These are phyloP conservation scores for Octonoba sinensis DNA, from an alignment of 2,888 invertebrate genomes.

Conservation along the genomic window DNA sequence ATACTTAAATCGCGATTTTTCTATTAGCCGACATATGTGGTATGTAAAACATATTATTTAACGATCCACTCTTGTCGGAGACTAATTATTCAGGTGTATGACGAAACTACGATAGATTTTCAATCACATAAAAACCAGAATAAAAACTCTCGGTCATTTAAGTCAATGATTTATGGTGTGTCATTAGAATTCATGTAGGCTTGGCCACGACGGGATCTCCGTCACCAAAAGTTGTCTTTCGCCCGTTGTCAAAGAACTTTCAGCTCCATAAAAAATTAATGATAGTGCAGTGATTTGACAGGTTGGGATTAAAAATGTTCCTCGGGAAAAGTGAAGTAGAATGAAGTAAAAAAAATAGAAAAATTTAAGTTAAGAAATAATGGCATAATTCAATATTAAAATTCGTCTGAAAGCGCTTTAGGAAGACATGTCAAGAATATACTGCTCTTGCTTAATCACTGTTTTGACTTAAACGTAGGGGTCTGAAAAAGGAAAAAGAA, in stretches of 20 bases:
- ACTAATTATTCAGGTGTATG: constrained; percentile 36
- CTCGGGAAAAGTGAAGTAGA: constrained; percentile 16
- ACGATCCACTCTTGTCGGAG: constrained; percentile 2
- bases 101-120: constrained; percentile 34
- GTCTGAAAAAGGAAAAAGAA: no score
- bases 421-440: no score
- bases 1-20: constrained; percentile 27
- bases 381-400: no score
- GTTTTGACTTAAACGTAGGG: no score
- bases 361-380: no score
- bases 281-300: constrained; percentile 20
- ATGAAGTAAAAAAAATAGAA: background rate
- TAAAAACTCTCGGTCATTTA: constrained; percentile 34
- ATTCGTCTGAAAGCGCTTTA: no score
- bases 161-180: constrained; percentile 38
- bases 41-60: constrained; percentile 27
- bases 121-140: constrained; percentile 20
- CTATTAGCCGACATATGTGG: constrained; percentile 5
- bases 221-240: constrained; percentile 5
- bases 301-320: constrained; percentile 34
- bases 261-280: constrained; percentile 34
- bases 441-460: no score
- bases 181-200: constrained; percentile 42
- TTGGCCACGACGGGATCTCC: constrained; percentile 11
- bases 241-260: constrained; percentile 22